Percentiles rank a stretch among this genome's conserved stretches.
These are phyloP conservation scores for Hypolimnas misippus DNA, from an alignment of 2,888 invertebrate genomes.

Conservation along the genomic window DNA sequence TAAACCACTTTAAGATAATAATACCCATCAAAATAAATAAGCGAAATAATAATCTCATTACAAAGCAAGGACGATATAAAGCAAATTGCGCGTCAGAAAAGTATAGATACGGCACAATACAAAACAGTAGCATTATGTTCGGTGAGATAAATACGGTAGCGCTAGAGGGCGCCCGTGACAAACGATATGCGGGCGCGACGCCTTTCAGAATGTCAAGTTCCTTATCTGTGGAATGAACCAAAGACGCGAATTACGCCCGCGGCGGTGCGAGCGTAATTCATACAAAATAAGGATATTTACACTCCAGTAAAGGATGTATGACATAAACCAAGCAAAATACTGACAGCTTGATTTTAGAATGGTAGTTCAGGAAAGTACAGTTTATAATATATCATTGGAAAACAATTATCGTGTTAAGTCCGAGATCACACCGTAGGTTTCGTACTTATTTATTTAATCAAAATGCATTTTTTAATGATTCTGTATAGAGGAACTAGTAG, in stretches of 20 bases:
- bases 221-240: slow-evolving; percentile 26
- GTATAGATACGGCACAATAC: slow-evolving; percentile 35
- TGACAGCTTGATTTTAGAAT: neutral
- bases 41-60: neutral
- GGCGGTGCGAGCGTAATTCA: slow-evolving; percentile 22
- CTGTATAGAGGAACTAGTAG: no score
- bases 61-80: slow-evolving; percentile 6
- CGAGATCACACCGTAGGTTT: no score
- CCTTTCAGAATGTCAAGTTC: slow-evolving; percentile 26
- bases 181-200: slow-evolving; percentile 34
- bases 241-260: slow-evolving; percentile 29
- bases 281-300: slow-evolving; percentile 22
- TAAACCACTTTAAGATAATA: neutral
- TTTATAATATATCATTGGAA: no score
- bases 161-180: slow-evolving; percentile 33
- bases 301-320: neutral
- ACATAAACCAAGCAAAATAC: neutral
- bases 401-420: no score
- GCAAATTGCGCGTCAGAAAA: slow-evolving; percentile 33
- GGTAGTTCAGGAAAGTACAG: neutral
- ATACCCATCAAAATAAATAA: neutral
- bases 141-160: slow-evolving; percentile 35
- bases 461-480: no score
- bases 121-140: slow-evolving; percentile 36
- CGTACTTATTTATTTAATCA: no score